phyloP scores from a whole-genome alignment of 2,797 vertebrate genomes.

The Sebastes taczanowskii region DNA sequence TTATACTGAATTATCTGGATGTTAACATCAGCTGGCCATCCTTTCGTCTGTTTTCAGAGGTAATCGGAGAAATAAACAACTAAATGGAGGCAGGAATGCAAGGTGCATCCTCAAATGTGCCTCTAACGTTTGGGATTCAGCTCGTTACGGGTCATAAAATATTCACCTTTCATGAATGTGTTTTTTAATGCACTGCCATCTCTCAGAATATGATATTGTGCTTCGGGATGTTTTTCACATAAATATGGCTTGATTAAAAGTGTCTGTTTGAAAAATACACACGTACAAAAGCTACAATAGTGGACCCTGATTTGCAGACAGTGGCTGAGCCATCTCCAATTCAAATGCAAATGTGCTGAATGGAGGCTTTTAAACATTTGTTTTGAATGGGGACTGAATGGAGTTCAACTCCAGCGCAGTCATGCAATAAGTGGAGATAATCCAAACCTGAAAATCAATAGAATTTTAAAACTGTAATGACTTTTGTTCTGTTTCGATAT shows the following conservation, averaged over 20 bases:
- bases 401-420: conserved; percentile 58
- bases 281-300: conserved; percentile 16
- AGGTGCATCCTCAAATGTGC: neutral
- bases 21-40: neutral
- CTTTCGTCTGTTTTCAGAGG: neutral
- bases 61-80: conserved; percentile 13
- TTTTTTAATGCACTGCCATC: conserved; percentile 15
- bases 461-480: conserved; percentile 18
- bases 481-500: conserved; percentile 24
- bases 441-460: conserved; percentile 46
- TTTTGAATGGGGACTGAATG: conserved; percentile 45
- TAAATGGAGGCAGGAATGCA: neutral
- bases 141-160: conserved; percentile 3
- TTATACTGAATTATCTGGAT: neutral
- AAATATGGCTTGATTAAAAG: conserved; percentile 34
- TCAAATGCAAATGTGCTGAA: conserved; percentile 72
- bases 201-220: conserved; percentile 13
- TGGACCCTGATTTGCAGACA: conserved; percentile 45
- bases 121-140: conserved; percentile 21
- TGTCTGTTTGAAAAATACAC: conserved; percentile 10
- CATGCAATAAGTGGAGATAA: conserved; percentile 50
- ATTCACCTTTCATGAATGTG: conserved; percentile 10
- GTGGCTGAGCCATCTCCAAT: conserved; percentile 38
- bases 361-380: conserved; percentile 57
- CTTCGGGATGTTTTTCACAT: conserved; percentile 31